These are phyloP conservation scores for Aleadryas rufinucha DNA, from an alignment of 2,113 vertebrate species.

Conservation along the genomic window DNA sequence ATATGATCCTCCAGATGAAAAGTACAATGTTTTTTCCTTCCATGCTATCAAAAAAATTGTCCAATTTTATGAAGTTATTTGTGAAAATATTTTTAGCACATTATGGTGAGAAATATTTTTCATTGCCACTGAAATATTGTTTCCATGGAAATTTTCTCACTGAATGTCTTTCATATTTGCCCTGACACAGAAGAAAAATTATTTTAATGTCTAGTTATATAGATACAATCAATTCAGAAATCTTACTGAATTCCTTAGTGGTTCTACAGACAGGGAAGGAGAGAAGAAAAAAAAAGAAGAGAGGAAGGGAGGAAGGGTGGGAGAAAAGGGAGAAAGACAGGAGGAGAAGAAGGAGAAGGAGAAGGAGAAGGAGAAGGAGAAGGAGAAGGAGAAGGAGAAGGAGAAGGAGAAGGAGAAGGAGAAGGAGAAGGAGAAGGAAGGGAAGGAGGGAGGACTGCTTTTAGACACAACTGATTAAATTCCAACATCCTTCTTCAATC, in stretches of 20 bases:
- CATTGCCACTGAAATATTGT: slow-evolving; percentile 21
- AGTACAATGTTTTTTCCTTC: background rate
- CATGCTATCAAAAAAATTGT: background rate
- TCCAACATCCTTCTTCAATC: background rate
- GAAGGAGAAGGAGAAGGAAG: background rate
- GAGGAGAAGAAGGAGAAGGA: background rate
- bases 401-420: background rate
- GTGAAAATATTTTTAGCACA: slow-evolving; percentile 11
- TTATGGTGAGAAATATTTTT: slow-evolving; percentile 7
- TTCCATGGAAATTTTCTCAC: slow-evolving; percentile 54
- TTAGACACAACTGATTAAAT: background rate
- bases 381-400: background rate
- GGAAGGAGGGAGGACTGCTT: background rate
- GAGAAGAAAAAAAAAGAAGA: background rate
- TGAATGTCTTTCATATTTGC: background rate
- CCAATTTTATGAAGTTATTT: slow-evolving; percentile 3
- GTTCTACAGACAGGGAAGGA: background rate
- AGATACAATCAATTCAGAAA: background rate
- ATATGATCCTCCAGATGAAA: background rate
- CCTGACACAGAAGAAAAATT: background rate
- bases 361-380: no score
- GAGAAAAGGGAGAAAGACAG: background rate
- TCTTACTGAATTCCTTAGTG: background rate
- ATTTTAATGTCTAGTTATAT: background rate
- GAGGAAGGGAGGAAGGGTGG: background rate